Evolutionary conservation across 1,140 invertebrate genomes (phyloP), one percentile per base, ranked within the genome.

Genomic region (Heliconius nattereri): DNA sequence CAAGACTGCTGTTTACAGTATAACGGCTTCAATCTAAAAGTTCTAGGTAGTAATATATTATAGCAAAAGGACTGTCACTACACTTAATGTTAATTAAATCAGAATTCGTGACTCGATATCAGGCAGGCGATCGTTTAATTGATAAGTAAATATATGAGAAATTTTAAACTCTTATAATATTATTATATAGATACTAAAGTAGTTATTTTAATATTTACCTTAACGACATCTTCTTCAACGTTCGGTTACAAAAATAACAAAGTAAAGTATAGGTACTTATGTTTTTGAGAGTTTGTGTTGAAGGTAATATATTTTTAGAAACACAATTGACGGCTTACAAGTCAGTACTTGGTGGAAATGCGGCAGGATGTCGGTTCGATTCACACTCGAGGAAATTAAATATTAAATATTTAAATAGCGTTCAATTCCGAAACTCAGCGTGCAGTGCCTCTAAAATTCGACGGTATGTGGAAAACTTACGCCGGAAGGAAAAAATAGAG

Each of bases 61-160:
- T 29, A 66, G 60, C 26, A 66, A 66, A 66, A 84, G 82, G 83
- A 87, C 87, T 92, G 91, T 92, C 91, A 91, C 87, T 89, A 84
- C 74, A 83, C 81, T 70, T 73, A 80, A 73, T 85, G 79, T 81
- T 87, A 86, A 90, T 90, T 90, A 89, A 89, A 90, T 90, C 60
- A 87, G 87, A 71, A 84, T 82, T 92, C 90, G 90, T 92, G 89
- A 90, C 85, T 79, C 89, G 87, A 91, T 87, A 87, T 92, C 90
- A 90, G 76, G 83, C 71, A 71, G 84, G 85, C 78, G 86, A 81
- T 81, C 40, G 73, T 3, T 70, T 76, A 82, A 83, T 89, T 84
- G 83, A 87, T 86, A 84, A 83, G 79, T 71, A 74, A 74, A 49
- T 49, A 74, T 29, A 66, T 66, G 26, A 16, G 60, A 66, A 66